Evolutionary conservation across 2,113 vertebrate genomes (phyloP), one percentile per base, ranked within the genome.

Genomic region (Toxotes jaculatrix): DNA sequence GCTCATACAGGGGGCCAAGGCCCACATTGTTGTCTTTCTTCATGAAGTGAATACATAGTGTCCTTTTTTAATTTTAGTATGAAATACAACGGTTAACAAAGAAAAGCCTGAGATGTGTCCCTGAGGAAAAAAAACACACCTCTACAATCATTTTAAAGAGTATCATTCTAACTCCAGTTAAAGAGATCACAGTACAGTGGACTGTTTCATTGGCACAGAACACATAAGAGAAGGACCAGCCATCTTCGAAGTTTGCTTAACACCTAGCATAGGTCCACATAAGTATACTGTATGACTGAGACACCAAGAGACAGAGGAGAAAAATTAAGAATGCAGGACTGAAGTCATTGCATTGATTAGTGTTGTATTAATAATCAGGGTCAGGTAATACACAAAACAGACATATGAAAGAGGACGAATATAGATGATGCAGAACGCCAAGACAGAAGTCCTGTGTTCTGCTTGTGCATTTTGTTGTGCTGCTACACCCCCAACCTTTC

Each of bases 21-120:
- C n/a, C 59, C 62, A 82, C 40, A 38, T 14, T 42, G 32, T 1
- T 62, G 68, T 23, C 16, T 27, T 75, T 34, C 45, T 47, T 69
- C 63, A 64, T 16, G 73, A 71, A 81, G 65, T 57, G 31, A 73
- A 79, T 67, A 66, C 59, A 74, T 42, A 88, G 47, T 88, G 45
- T 43, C 65, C 7, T 59, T 64, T 60, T 31, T 69, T 19, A 14
- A 51, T 74, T 36, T 21, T 38, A 53, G 69, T 38, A 53, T 43
- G n/a, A 79, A 79, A 86, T 51, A 40, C 27, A 89, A 66, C 16
- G 40, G 49, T 74, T 4, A 38, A 42, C 13, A 65, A 11, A 57
- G 7, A 74, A 64, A 75, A 64, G 4, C 59, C 74, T 69, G 70
- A 77, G 61, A 85, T 75, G 75, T 74, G 74, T 65, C 57, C 55